Evolutionary conservation across 2,113 vertebrate species (phyloP).

Genomic region (Sterrhoptilus dennistouni): DNA sequence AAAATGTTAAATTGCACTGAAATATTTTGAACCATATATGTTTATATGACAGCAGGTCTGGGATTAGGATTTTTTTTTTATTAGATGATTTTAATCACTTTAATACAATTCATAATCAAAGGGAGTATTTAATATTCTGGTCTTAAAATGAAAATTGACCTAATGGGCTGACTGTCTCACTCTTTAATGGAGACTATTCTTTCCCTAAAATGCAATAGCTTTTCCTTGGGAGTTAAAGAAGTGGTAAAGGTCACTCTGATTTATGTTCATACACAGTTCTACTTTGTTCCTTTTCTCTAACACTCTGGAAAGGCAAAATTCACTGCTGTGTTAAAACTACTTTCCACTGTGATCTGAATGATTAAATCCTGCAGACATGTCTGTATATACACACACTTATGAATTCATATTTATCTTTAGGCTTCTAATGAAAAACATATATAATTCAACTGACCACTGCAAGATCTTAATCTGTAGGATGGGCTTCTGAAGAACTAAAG

Average conservation of each 20-base stretch:
- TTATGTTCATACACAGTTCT: neutral
- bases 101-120: conserved; percentile 37
- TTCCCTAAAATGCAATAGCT: conserved; percentile 9
- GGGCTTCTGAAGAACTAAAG: neutral
- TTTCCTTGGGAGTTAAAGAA: conserved; percentile 26
- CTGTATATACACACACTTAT: neutral
- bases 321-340: conserved; percentile 48
- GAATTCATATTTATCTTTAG: conserved; percentile 33
- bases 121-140: conserved; percentile 19
- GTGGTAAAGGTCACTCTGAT: conserved; percentile 40
- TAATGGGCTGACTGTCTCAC: neutral
- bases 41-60: neutral
- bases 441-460: conserved; percentile 14
- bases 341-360: conserved; percentile 32
- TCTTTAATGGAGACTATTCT: neutral
- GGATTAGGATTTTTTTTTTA: conserved; percentile 5
- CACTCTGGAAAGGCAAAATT: conserved; percentile 20
- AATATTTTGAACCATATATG: neutral
- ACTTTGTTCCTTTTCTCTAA: neutral
- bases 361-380: neutral
- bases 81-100: conserved; percentile 49
- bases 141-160: conserved; percentile 49
- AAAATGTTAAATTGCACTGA: neutral
- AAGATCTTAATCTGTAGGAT: neutral
- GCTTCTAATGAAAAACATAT: conserved; percentile 22